Evolutionary conservation across 2,113 vertebrate genomes (phyloP).

Genomic region (Epinephelus fuscoguttatus): DNA sequence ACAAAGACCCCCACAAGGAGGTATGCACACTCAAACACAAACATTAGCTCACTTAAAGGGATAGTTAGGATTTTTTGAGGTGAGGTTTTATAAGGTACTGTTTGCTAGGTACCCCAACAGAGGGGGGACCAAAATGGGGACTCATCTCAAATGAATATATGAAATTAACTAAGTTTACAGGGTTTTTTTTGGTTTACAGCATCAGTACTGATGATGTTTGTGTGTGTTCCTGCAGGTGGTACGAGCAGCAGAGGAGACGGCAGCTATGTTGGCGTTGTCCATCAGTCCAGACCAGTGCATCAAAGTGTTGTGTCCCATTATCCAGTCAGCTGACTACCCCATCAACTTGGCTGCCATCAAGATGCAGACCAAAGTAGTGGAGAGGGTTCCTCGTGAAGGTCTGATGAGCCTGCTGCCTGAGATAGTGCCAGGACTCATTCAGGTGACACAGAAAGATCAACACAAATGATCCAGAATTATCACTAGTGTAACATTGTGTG

Average conservation of each 20-base stretch:
- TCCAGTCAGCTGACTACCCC: constrained; percentile 97
- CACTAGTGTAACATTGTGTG: neutral
- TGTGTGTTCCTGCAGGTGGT: constrained; percentile 87
- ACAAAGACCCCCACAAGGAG: constrained; percentile 97
- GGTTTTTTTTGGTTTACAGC: neutral
- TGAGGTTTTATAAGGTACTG: too few species aligned
- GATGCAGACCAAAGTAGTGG: constrained; percentile 97
- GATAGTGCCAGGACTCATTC: constrained; percentile 93
- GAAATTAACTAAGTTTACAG: neutral
- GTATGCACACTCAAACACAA: constrained; percentile 70
- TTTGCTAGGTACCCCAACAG: too few species aligned
- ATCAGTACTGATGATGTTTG: neutral
- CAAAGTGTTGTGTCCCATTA: constrained; percentile 97
- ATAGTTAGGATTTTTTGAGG: too few species aligned
- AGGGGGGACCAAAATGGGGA: too few species aligned
- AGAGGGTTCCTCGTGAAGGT: constrained; percentile 91
- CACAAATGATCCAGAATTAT: neutral
- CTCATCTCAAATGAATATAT: neutral
- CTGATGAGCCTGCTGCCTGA: constrained; percentile 92
- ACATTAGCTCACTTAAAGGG: neutral
- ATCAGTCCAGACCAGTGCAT: constrained; percentile 97
- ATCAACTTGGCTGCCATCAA: constrained; percentile 98
- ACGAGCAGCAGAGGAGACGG: constrained; percentile 94
- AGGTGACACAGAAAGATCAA: constrained; percentile 56
- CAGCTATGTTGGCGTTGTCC: constrained; percentile 92